Conservation (phyloP, 1,140 invertebrate species). For the Cydia fagiglandana region DNA sequence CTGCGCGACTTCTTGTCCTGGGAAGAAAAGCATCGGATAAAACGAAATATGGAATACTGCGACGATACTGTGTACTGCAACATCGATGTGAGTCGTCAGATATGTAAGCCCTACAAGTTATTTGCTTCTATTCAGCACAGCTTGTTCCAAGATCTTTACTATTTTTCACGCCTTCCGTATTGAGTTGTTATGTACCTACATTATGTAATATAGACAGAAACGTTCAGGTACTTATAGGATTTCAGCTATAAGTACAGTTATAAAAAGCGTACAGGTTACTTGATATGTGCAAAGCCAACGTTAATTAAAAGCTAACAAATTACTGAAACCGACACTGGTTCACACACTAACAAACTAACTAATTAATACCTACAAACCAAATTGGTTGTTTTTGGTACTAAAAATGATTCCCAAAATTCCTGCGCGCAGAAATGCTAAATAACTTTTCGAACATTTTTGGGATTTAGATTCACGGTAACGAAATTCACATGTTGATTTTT, state of each 20-base stretch:
- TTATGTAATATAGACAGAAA: no score
- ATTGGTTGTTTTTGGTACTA: background rate
- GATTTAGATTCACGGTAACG: background rate
- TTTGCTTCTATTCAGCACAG: no score
- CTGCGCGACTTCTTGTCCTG: no score
- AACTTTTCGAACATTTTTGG: background rate
- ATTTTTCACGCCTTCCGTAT: no score
- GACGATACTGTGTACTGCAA: no score
- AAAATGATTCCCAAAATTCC: constrained; percentile 5
- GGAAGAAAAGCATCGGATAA: no score
- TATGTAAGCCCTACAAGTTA: no score
- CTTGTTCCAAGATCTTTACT: no score
- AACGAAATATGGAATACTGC: no score
- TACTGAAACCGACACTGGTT: background rate
- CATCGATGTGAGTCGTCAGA: no score
- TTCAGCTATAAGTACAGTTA: background rate
- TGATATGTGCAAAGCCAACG: background rate
- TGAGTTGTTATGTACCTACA: no score
- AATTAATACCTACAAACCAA: constrained; percentile 4
- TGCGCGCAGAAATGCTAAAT: background rate
- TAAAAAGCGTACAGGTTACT: background rate
- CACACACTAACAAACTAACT: background rate
- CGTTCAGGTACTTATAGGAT: no score
- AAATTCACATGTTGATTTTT: background rate
- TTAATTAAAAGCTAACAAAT: constrained; percentile 15